Base-by-base conservation (phyloP, 2,797 vertebrate species). In the Lophius americanus region DNA sequence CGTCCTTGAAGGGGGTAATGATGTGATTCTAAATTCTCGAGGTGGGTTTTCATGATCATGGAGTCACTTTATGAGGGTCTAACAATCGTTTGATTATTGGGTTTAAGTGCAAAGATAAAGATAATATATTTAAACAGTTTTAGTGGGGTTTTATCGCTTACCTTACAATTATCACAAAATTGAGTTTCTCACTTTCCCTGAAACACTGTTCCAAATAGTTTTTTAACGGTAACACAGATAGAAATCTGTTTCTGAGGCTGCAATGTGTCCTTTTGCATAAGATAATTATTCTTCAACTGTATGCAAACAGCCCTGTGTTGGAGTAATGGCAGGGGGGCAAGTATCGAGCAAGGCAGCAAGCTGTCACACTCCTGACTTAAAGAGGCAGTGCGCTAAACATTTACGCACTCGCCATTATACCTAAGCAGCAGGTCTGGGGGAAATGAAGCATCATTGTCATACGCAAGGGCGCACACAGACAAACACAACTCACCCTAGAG, bases 351-450 rank as follows among this genome's bases (percentile, higher is more conserved):
- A 84, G 82, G 86, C 85, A 85, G 79, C 91, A 92, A 92, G 88
- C 90, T 92, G 90, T 92, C 86, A 81, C 80, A 85, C 76, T 86
- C 78, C 80, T 82, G 83, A 85, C 82, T 90, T 89, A 84, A 89
- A 89, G 85, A 85, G 78, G 81, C 85, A 85, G 79, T 55, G 82
- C 59, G 51, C 76, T 81, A 86, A 82, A 75, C 62, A 49, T 2
- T 36, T 6, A 56, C 70, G 85, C 68, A 61, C 51, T 50, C 70
- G 75, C 85, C 79, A 85, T 84, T 84, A 84, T 84, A 69, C 75
- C 59, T 67, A 37, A 61, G 59, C 84, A 81, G 75, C 73, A 60
- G 79, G 81, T 82, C 73, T 82, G 78, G 65, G 85, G 62, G 83
- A 91, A 82, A 89, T 86, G 79, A 90, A 82, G 83, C 76, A 64